These are phyloP conservation scores for Candoia aspera DNA, from an alignment of 2,113 vertebrate genomes.

Conservation along the genomic window DNA sequence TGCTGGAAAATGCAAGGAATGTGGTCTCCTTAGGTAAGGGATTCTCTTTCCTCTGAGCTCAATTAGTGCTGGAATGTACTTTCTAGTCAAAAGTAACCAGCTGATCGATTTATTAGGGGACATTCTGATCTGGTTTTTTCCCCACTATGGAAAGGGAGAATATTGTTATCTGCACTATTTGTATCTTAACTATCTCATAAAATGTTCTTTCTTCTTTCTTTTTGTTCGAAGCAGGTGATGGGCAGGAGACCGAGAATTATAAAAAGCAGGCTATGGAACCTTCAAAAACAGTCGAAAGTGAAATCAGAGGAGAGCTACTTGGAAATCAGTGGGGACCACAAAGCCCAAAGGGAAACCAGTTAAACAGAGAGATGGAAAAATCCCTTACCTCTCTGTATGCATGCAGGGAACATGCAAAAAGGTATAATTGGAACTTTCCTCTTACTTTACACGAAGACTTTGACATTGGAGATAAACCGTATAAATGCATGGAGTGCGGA, in stretches of 20 bases:
- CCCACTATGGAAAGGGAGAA: neutral
- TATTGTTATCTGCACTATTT: neutral
- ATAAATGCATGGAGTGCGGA: too few relatives aligned
- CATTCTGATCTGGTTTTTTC: neutral
- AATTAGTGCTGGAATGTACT: neutral
- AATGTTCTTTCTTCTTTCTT: neutral
- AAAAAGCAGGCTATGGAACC: neutral
- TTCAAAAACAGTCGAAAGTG: neutral
- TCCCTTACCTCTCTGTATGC: neutral
- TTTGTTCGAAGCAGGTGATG: neutral
- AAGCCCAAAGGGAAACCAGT: neutral
- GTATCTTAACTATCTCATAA: neutral
- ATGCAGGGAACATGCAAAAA: too few relatives aligned
- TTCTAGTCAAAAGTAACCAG: neutral
- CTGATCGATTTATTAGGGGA: neutral
- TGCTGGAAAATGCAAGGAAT: neutral
- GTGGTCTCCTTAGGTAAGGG: neutral
- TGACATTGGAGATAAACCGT: too few relatives aligned
- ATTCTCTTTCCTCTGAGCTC: neutral
- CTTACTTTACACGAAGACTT: too few relatives aligned
- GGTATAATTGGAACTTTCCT: too few relatives aligned
- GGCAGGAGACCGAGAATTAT: neutral
- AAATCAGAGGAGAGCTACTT: neutral
- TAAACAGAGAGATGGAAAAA: neutral
- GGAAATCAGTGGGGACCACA: neutral